Evolutionary conservation across 2,797 vertebrate species (phyloP).

Genomic region (Amblyraja radiata): DNA sequence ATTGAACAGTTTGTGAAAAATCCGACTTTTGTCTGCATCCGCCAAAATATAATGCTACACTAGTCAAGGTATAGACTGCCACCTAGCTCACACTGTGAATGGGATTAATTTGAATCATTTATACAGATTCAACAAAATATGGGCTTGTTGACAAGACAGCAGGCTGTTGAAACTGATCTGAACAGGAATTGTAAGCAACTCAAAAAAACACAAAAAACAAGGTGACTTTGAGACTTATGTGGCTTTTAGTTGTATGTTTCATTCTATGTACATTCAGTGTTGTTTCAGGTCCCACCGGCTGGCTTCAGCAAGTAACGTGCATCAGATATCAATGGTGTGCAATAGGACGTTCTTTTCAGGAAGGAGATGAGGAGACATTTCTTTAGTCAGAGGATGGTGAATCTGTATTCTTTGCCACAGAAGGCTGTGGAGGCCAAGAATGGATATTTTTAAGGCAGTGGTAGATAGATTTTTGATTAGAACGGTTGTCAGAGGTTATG

Average conservation of each 20-base stretch:
- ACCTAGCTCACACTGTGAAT: conserved; percentile 14
- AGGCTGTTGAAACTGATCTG: background rate
- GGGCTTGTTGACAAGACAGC: background rate
- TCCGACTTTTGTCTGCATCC: too few species aligned
- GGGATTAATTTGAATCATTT: background rate
- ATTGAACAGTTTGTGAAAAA: too few species aligned
- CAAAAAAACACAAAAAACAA: background rate
- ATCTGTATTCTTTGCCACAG: too few species aligned
- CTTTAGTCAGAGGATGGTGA: too few species aligned
- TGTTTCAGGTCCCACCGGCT: background rate
- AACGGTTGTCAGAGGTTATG: too few species aligned
- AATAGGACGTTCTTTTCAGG: too few species aligned
- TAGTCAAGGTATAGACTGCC: conserved; percentile 24
- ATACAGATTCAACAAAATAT: conserved; percentile 17
- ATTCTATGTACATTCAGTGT: background rate
- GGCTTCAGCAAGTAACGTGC: background rate
- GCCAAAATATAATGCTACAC: too few species aligned
- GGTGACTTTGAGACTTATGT: background rate
- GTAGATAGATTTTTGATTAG: too few species aligned
- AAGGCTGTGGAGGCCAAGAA: too few species aligned
- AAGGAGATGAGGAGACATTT: too few species aligned
- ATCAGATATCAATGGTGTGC: background rate
- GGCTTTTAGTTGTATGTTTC: background rate
- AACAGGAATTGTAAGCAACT: background rate
- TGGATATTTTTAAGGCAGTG: too few species aligned